Conservation (phyloP, 2,113 vertebrate genomes). For the Antechinus flavipes region DNA sequence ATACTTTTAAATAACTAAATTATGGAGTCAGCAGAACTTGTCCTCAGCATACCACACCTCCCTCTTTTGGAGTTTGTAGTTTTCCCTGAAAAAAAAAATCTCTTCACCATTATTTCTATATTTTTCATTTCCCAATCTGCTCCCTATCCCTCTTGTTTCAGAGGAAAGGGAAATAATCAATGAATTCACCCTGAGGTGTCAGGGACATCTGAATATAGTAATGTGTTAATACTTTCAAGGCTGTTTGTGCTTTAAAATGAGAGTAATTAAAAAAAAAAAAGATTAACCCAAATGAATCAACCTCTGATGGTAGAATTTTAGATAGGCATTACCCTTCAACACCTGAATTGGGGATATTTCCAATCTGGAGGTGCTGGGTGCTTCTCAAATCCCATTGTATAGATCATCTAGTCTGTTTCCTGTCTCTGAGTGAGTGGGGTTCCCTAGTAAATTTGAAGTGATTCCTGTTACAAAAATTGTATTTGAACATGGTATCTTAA, state of each 20-base stretch:
- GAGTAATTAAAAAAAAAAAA: conserved; percentile 4
- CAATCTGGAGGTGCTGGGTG: background rate
- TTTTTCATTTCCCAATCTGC: background rate
- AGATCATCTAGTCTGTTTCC: background rate
- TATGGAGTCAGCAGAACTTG: background rate
- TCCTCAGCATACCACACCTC: conserved; percentile 20
- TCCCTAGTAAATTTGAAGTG: background rate
- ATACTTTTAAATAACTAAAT: background rate
- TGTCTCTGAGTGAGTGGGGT: background rate
- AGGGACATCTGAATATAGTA: conserved; percentile 62
- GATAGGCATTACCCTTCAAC: background rate
- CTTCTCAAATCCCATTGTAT: background rate
- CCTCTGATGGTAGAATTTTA: conserved; percentile 41
- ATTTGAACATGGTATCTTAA: background rate
- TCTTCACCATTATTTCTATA: background rate
- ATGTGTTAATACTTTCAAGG: conserved; percentile 64
- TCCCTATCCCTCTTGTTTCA: conserved; percentile 53
- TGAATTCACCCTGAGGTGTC: conserved; percentile 66
- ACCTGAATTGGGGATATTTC: background rate
- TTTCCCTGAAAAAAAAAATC: background rate
- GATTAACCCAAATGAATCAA: conserved; percentile 57
- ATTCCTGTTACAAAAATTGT: background rate
- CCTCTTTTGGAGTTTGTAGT: conserved; percentile 38
- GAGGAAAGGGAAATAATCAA: conserved; percentile 65
- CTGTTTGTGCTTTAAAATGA: conserved; percentile 56